Conservation (phyloP, 2,888 invertebrate species). For the Eugnorisma glareosa region DNA sequence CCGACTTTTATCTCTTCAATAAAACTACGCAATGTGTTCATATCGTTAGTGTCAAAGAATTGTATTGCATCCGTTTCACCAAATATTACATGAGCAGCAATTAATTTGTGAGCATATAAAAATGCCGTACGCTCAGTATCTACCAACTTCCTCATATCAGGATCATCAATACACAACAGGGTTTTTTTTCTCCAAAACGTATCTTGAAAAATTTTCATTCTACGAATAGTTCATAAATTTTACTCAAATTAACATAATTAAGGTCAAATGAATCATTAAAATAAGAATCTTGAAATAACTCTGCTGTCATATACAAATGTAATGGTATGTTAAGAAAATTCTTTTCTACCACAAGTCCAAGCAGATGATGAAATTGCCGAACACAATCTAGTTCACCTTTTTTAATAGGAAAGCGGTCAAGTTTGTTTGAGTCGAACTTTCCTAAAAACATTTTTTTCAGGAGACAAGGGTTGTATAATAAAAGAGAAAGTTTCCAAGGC, state of each 20-base stretch:
- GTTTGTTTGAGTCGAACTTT: conserved; percentile 1
- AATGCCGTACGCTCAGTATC: conserved; percentile 37
- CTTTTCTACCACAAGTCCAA: background rate
- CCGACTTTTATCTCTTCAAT: conserved; percentile 41
- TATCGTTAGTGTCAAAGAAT: conserved; percentile 26
- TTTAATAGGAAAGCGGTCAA: background rate
- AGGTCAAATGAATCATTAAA: background rate
- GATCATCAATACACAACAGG: conserved; percentile 42
- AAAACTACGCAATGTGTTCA: conserved; percentile 24
- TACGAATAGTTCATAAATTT: conserved; percentile 52
- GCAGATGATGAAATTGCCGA: background rate
- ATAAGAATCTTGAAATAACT: conserved; percentile 42
- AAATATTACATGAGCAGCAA: conserved; percentile 46
- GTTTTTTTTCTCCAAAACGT: conserved; percentile 59
- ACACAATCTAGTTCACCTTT: background rate
- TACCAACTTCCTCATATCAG: conserved; percentile 49
- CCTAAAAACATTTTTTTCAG: conserved; percentile 33
- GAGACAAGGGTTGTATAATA: conserved; percentile 45
- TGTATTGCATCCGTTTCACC: conserved; percentile 18
- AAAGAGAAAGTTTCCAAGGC: conserved; percentile 56
- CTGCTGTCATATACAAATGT: conserved; percentile 57
- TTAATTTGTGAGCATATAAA: conserved; percentile 41
- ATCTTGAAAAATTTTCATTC: conserved; percentile 56
- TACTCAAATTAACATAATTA: conserved; percentile 15
- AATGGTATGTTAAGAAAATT: conserved; percentile 55